Conservation (phyloP, 2,888 invertebrate species). For the Ectobius pallidus region DNA sequence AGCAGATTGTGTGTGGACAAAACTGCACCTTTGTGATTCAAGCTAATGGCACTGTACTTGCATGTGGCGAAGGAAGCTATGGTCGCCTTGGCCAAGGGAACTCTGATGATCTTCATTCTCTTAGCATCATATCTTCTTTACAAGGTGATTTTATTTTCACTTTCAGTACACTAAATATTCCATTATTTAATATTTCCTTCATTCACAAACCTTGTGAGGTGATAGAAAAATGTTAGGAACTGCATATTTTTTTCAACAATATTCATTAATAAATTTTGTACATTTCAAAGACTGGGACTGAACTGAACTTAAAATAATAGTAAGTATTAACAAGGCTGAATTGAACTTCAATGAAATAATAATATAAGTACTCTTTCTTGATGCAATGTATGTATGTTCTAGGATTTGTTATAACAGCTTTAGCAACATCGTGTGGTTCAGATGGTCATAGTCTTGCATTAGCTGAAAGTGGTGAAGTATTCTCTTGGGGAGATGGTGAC, state of each 20-base stretch:
- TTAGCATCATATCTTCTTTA: conserved; percentile 63
- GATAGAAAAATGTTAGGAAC: too few relatives aligned
- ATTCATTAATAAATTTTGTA: too few relatives aligned
- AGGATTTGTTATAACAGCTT: conserved; percentile 67
- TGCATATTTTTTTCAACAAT: too few relatives aligned
- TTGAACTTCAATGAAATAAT: too few relatives aligned
- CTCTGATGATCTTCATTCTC: conserved; percentile 65
- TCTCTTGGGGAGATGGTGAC: conserved; percentile 71
- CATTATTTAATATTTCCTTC: too few relatives aligned
- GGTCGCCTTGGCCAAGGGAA: conserved; percentile 68
- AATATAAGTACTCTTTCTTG: too few relatives aligned
- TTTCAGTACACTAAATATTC: too few relatives aligned
- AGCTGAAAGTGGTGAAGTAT: conserved; percentile 69
- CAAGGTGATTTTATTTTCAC: conserved; percentile 59
- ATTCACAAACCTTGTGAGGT: too few relatives aligned
- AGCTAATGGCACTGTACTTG: conserved; percentile 65
- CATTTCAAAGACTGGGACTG: too few relatives aligned
- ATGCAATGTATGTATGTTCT: conserved; percentile 20
- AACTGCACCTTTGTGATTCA: conserved; percentile 69
- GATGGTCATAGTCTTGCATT: conserved; percentile 69
- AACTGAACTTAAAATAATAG: too few relatives aligned
- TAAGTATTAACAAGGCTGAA: too few relatives aligned
- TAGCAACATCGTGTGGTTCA: conserved; percentile 67
- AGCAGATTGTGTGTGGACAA: conserved; percentile 67
- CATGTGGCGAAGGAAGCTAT: conserved; percentile 70